phyloP scores from a whole-genome alignment of 2,888 invertebrate genomes.

The Agonopterix subpropinquella region DNA sequence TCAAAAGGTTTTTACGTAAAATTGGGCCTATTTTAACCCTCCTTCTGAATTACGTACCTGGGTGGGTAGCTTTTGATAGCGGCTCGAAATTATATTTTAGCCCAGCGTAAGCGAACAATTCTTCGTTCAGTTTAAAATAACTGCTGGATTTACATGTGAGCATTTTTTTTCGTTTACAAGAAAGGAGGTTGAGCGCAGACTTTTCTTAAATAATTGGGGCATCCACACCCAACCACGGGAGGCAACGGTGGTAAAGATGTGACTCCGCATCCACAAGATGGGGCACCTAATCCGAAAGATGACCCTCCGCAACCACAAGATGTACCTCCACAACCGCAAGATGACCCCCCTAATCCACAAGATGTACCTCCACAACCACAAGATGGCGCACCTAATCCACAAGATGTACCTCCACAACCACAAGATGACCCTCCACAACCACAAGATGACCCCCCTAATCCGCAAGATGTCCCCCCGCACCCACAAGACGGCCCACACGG shows the following conservation, averaged over 20 bases:
- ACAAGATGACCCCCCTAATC: slow-evolving; percentile 2
- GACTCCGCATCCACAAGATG: slow-evolving; percentile 1
- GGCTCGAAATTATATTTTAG: too few species aligned
- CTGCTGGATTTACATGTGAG: too few species aligned
- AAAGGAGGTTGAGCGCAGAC: slow-evolving; percentile 48
- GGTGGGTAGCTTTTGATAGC: too few species aligned
- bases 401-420: neutral
- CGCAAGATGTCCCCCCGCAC: slow-evolving; percentile 10
- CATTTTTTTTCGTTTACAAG: slow-evolving; percentile 22
- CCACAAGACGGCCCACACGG: slow-evolving; percentile 6
- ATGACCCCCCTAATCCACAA: too few species aligned
- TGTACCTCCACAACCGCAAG: slow-evolving; percentile 3
- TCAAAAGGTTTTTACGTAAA: too few species aligned
- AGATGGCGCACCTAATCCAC: neutral
- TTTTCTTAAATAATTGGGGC: slow-evolving; percentile 38
- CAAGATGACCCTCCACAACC: slow-evolving; percentile 3
- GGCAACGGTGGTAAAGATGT: slow-evolving; percentile 19
- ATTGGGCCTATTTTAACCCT: too few species aligned
- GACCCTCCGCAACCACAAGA: slow-evolving; percentile 1
- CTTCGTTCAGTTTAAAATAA: too few species aligned
- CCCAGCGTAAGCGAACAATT: too few species aligned
- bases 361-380: neutral
- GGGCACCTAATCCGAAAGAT: neutral
- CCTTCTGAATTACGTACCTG: too few species aligned
- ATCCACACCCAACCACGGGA: slow-evolving; percentile 21